Conservation (phyloP, 2,888 invertebrate species). For the Mycalesis mineus region DNA sequence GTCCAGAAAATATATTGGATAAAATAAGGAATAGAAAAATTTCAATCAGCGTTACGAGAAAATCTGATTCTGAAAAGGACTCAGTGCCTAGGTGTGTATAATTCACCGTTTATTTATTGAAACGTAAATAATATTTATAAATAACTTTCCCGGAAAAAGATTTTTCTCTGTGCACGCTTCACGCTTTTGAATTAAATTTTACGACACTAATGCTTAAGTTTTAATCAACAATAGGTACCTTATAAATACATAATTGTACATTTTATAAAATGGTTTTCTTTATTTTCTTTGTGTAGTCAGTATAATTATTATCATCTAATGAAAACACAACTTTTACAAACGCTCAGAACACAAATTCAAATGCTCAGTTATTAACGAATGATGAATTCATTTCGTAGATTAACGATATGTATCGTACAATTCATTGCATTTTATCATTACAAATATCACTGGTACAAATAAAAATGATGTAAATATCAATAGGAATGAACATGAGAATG, state of each 20-base stretch:
- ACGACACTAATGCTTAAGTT: constrained; percentile 71
- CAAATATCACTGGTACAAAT: constrained; percentile 20
- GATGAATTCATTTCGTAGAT: constrained; percentile 26
- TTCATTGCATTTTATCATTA: constrained; percentile 25
- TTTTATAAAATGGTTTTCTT: constrained; percentile 8
- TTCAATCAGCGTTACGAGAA: constrained; percentile 70
- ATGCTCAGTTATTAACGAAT: constrained; percentile 24
- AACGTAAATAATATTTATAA: constrained; percentile 71
- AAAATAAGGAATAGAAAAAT: constrained; percentile 74
- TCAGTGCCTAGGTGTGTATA: constrained; percentile 72
- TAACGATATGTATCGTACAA: constrained; percentile 19
- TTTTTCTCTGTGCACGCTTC: constrained; percentile 75
- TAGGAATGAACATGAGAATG: constrained; percentile 13
- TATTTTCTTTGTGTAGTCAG: constrained; percentile 2
- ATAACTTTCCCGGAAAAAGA: constrained; percentile 66
- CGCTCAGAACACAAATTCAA: constrained; percentile 18
- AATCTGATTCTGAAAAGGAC: constrained; percentile 66
- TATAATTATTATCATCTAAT: constrained; percentile 20
- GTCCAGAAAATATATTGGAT: constrained; percentile 72
- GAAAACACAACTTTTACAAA: constrained; percentile 20
- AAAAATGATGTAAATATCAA: not conserved
- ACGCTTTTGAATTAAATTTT: constrained; percentile 69
- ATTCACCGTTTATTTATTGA: constrained; percentile 37
- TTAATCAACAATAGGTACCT: constrained; percentile 36
- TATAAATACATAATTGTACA: constrained; percentile 33